Evolutionary conservation across 2,888 invertebrate genomes (phyloP).

Genomic region (Spilosoma lubricipeda): DNA sequence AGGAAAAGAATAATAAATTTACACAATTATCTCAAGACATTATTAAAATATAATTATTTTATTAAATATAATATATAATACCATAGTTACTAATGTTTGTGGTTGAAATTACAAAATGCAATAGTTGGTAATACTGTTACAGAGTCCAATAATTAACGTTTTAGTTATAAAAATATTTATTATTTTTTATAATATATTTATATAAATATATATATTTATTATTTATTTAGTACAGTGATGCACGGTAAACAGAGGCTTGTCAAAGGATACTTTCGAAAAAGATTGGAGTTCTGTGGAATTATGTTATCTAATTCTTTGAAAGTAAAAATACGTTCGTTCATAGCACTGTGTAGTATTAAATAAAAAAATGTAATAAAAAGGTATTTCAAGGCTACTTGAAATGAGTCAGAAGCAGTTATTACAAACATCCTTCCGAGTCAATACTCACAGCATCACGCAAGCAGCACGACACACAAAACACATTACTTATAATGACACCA

Average conservation of each 20-base stretch:
- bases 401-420: constrained; percentile 20
- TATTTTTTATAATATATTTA: too few species aligned
- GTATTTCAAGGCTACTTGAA: constrained; percentile 7
- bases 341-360: background rate
- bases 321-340: background rate
- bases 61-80: background rate
- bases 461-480: constrained; percentile 22
- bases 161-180: background rate
- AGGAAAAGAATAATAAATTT: background rate
- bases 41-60: constrained; percentile 25
- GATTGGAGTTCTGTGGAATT: background rate
- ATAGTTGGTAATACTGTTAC: background rate
- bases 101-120: constrained; percentile 3
- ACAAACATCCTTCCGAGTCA: constrained; percentile 23
- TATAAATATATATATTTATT: background rate
- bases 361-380: background rate
- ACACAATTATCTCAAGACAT: constrained; percentile 16
- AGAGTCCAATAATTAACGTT: background rate
- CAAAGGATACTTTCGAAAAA: background rate
- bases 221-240: background rate
- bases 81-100: background rate
- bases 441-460: constrained; percentile 21
- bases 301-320: background rate
- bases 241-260: too few species aligned
- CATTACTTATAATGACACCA: constrained; percentile 36